A percentile compares a stretch with the other conserved stretches of the same genome.
These are phyloP conservation scores for Psilopogon haemacephalus DNA, from an alignment of 2,113 vertebrate genomes.

Conservation along the genomic window DNA sequence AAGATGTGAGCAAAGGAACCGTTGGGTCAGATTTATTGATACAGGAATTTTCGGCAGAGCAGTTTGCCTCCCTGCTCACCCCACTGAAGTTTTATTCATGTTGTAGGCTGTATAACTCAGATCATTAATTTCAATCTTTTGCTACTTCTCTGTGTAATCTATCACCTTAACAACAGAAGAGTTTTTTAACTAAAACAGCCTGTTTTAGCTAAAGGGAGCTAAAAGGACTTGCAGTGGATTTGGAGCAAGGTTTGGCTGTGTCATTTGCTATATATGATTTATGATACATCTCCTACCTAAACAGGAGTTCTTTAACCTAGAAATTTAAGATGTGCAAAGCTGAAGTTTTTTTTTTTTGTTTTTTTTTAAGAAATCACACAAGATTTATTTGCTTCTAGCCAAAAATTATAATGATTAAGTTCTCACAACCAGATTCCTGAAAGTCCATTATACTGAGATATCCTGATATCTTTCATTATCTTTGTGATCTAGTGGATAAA, in stretches of 20 bases:
- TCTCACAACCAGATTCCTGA: not conserved
- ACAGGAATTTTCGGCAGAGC: not conserved
- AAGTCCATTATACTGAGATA: not conserved
- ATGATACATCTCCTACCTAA: not conserved
- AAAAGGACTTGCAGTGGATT: not conserved
- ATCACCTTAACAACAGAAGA: not conserved
- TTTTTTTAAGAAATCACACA: not conserved
- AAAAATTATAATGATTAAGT: not conserved
- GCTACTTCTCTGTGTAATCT: not conserved
- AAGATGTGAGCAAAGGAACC: not conserved
- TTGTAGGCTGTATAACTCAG: not conserved
- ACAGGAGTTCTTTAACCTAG: not conserved
- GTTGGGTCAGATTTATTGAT: not conserved
- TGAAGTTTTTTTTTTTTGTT: not conserved
- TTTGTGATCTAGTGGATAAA: conserved; percentile 14
- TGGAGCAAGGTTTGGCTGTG: not conserved
- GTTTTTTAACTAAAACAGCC: not conserved
- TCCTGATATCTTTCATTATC: not conserved
- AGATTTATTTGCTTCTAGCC: not conserved
- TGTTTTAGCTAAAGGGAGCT: not conserved
- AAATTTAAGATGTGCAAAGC: not conserved
- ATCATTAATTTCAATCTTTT: conserved; percentile 2
- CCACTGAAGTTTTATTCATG: not conserved
- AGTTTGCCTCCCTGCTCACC: not conserved
- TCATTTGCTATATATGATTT: not conserved